Base-by-base conservation (phyloP, 2,888 invertebrate genomes). In the Parapristionchus giblindavisi region DNA sequence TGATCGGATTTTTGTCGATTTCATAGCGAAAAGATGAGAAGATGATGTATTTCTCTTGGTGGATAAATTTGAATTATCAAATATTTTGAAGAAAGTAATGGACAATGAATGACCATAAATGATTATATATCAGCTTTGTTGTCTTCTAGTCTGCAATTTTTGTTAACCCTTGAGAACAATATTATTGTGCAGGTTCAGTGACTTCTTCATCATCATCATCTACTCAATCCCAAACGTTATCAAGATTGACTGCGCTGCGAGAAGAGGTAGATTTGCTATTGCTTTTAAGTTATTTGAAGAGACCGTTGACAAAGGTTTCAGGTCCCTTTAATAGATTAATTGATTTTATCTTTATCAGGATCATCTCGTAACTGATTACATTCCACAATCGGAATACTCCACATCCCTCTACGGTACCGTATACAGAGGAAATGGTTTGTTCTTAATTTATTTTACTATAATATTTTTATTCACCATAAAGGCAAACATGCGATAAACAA, bases 381-480 rank as follows among this genome's bases (percentile, higher is more conserved):
- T 43, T 8, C 65, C 65, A 1, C 63, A 63, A 40, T 38, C 36
- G 11, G 27, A 34, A 14, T 65, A 65, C 29, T 34, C n/a, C 3
- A 21, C 36, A 17, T 65, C 65, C 27, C 24, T 27, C 40, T 65
- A 65, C 29, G 65, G 65, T 2, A 65, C 65, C 29, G 65, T 65
- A 24, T 65, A 65, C 43, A 40, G 65, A 29, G 29, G 36, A 27
- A 11, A 0, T 29, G 34, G 65, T 65, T 17, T 21, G 65, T 14
- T 6, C 27, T 60, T n/a, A n/a, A n/a, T n/a, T n/a, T n/a, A n/a
- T n/a, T n/a, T n/a, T n/a, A n/a, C n/a, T n/a, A n/a, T n/a, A n/a
- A n/a, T n/a, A n/a, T n/a, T n/a, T n/a, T n/a, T n/a, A n/a, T n/a
- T n/a, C n/a, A n/a, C n/a, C n/a, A n/a, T n/a, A n/a, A n/a, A n/a